Evolutionary conservation across 2,113 vertebrate genomes (phyloP), one percentile per base, ranked within the genome.

Genomic region (Mus pahari): DNA sequence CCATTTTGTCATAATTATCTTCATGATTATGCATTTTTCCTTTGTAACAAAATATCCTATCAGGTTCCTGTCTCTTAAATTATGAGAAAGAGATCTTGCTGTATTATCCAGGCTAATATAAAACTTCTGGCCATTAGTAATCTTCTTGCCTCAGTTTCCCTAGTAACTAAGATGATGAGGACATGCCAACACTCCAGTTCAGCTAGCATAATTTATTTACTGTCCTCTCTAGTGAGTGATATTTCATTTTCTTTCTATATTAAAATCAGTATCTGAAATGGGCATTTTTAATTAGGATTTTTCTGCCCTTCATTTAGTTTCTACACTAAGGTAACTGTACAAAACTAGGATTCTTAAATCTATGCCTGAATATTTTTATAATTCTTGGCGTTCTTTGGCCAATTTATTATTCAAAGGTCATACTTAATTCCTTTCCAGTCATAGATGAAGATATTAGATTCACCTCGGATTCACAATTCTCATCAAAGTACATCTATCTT

Each of bases 191-290:
- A 50, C 22, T 24, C 45, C 33, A 66, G 4, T 13, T n/a, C 36
- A 42, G 82, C 45, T 91, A 81, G 42, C 8, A 62, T 75, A 55
- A 81, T 84, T 93, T 89, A 70, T 74, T 75, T 89, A 89, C 20
- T 39, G 75, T 81, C 53, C 92, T 9, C 1, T 42, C 58, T 83
- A 45, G 22, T 90, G 36, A 60, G 75, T 95, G 33, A 88, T 33
- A 53, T 89, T 90, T 91, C 77, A 92, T 13, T 90, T n/a, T 87
- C 3, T 84, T 88, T 92, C 8, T 42, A 24, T 79, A 84, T 94
- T 64, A 62, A 75, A 83, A 89, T 60, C 68, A 2, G 26, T 83
- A 22, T 86, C n/a, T 66, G 14, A 91, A 42, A 58, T 86, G 7
- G 1, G 73, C 13, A 58, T 77, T 93, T 74, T 48, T 0, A 79